phyloP scores from a whole-genome alignment of 2,797 vertebrate species.

The Platalea minor region DNA sequence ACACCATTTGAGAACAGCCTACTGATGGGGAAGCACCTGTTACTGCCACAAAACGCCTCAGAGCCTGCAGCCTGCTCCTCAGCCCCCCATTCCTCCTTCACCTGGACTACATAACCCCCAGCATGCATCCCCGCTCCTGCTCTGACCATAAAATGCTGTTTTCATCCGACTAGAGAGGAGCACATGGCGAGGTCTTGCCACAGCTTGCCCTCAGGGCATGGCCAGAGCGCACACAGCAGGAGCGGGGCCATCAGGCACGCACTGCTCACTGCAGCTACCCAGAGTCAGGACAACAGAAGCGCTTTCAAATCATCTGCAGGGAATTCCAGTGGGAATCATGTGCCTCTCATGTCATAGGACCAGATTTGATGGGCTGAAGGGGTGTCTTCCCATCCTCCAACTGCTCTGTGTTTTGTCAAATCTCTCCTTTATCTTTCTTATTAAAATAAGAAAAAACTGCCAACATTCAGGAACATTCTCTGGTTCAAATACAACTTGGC shows the following conservation, averaged over 20 bases:
- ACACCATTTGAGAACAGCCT: not conserved
- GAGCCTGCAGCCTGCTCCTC: not conserved
- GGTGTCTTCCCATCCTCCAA: not conserved
- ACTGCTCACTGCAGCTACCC: not conserved
- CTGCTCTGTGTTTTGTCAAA: not conserved
- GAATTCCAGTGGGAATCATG: not conserved
- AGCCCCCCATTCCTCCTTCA: too few species aligned
- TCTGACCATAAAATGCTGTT: accelerated
- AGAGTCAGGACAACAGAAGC: not conserved
- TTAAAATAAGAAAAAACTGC: not conserved
- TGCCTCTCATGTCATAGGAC: not conserved
- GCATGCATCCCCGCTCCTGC: not conserved
- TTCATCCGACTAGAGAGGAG: not conserved
- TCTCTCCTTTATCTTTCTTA: not conserved
- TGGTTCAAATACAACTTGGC: not conserved
- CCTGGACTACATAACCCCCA: too few species aligned
- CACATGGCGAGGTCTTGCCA: accelerated
- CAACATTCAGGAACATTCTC: not conserved
- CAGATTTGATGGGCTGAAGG: not conserved
- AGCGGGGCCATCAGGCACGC: accelerated
- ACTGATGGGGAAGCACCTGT: not conserved
- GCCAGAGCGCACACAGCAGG: not conserved
- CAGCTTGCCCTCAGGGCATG: not conserved
- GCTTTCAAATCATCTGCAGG: not conserved
- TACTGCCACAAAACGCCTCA: not conserved